Conservation (phyloP, 2,797 vertebrate species). For the Poeciliopsis turneri region DNA sequence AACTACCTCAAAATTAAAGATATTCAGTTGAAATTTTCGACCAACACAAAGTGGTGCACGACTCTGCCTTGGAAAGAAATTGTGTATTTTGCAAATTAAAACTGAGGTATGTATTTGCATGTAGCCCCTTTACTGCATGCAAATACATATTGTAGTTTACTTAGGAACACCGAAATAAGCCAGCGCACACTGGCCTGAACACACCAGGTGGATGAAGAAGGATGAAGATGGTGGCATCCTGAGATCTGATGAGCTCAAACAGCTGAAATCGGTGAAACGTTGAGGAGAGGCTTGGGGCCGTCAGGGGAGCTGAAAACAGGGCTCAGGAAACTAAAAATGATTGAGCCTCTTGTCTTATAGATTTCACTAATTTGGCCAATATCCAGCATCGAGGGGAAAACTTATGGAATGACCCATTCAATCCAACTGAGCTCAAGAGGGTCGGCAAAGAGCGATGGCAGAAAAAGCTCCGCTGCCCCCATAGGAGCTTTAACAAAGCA, state of each 20-base stretch:
- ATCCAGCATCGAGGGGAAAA: not conserved
- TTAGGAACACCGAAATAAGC: not conserved
- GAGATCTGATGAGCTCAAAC: not conserved
- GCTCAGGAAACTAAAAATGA: not conserved
- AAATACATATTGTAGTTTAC: too few relatives aligned
- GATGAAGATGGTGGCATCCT: not conserved
- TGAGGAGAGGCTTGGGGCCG: not conserved
- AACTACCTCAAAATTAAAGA: not conserved
- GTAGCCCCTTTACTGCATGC: not conserved
- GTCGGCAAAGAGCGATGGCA: not conserved
- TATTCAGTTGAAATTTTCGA: not conserved
- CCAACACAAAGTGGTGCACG: not conserved
- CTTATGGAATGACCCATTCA: not conserved
- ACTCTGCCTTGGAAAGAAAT: not conserved
- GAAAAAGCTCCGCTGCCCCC: not conserved
- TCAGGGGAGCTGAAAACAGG: not conserved
- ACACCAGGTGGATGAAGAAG: not conserved
- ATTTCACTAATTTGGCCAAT: not conserved
- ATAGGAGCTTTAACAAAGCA: not conserved
- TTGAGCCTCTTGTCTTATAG: not conserved
- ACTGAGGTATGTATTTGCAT: not conserved
- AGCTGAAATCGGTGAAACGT: not conserved
- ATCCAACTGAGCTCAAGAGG: not conserved
- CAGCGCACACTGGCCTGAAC: not conserved
- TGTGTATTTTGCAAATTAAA: not conserved